phyloP scores from a whole-genome alignment of 2,888 invertebrate genomes.

The Ceriagrion tenellum region DNA sequence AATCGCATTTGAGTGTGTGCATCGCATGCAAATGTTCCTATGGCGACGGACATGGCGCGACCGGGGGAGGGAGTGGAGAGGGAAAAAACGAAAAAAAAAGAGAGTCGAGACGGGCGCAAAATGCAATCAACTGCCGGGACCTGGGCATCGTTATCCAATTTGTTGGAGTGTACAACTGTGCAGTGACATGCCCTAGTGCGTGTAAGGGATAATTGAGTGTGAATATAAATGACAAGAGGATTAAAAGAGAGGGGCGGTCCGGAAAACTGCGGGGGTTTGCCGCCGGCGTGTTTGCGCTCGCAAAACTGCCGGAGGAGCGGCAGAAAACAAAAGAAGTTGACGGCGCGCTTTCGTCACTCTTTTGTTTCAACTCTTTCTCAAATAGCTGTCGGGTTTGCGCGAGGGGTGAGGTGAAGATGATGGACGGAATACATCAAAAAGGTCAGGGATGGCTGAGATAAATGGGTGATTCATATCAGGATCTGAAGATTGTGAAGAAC shows the following conservation, averaged over 20 bases:
- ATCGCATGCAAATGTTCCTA: background rate
- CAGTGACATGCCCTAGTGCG: conserved; percentile 22
- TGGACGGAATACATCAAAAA: no score
- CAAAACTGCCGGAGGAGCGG: background rate
- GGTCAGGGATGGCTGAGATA: no score
- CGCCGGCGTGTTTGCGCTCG: background rate
- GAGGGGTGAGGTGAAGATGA: background rate
- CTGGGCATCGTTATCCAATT: background rate
- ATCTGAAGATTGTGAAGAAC: no score
- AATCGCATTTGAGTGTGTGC: background rate
- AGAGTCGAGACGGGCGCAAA: background rate
- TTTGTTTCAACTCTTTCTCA: background rate
- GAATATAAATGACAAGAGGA: conserved; percentile 24
- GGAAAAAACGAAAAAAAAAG: background rate
- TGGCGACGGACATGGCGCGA: background rate
- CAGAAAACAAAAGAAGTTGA: background rate
- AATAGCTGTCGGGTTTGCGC: background rate
- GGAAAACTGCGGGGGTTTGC: background rate
- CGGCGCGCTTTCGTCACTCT: background rate
- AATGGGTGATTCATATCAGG: no score
- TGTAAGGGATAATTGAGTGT: conserved; percentile 28
- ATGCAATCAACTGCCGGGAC: background rate
- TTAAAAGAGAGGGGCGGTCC: background rate
- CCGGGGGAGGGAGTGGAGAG: no score
- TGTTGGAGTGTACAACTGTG: conserved; percentile 7